Percentiles rank a stretch among this genome's conserved stretches.
Evolutionary conservation across 1,140 invertebrate species (phyloP).

Genomic region (Varroa destructor): DNA sequence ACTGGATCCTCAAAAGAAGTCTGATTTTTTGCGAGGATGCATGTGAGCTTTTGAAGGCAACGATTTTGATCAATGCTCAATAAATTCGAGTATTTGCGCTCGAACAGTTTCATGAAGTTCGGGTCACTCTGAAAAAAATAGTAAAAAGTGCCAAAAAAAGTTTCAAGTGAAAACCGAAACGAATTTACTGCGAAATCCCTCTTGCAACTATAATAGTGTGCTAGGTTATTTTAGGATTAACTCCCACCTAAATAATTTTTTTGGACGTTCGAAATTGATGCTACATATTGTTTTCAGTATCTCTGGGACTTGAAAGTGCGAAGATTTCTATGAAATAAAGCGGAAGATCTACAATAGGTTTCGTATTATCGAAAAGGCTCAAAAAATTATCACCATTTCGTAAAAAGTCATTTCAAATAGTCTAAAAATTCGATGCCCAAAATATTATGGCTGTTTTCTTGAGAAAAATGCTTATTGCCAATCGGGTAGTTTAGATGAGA

Average conservation of each 20-base stretch:
- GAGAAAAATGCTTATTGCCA: no score
- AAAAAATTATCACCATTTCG: no score
- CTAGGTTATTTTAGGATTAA: not conserved
- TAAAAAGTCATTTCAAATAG: no score
- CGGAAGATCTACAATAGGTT: no score
- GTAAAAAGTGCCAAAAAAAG: not conserved
- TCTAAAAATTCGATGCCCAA: no score
- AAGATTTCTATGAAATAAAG: no score
- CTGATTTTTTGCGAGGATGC: conserved; percentile 21
- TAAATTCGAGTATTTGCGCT: conserved; percentile 18
- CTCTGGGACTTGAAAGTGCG: not conserved
- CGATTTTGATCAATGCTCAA: conserved; percentile 1
- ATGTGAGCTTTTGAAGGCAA: conserved; percentile 17
- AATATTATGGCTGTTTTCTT: no score
- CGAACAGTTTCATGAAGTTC: conserved; percentile 28
- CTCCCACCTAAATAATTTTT: not conserved
- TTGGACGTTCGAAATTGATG: not conserved
- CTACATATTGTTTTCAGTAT: not conserved
- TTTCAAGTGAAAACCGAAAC: not conserved
- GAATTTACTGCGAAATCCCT: not conserved
- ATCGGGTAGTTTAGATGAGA: no score
- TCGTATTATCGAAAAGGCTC: no score
- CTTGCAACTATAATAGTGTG: not conserved
- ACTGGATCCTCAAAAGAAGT: conserved; percentile 22
- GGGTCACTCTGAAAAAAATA: conserved; percentile 18